A percentile compares a stretch with the other conserved stretches of the same genome.
These are phyloP conservation scores for Colossoma macropomum DNA, from an alignment of 2,113 vertebrate genomes.

Conservation along the genomic window DNA sequence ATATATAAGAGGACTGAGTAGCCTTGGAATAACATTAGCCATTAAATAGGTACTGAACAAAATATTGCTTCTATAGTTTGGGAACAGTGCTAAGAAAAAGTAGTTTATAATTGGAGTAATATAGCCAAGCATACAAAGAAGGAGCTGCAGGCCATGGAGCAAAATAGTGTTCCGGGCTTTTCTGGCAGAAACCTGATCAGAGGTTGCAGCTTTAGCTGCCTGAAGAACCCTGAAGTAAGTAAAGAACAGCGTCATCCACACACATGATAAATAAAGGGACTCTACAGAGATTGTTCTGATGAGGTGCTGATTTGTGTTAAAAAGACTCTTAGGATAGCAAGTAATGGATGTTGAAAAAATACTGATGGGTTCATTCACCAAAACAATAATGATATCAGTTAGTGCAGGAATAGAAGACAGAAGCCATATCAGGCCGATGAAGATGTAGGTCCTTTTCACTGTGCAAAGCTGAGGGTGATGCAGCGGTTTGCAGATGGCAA, in stretches of 20 bases:
- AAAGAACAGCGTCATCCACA: conserved; percentile 61
- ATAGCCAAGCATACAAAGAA: conserved; percentile 61
- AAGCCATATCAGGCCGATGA: conserved; percentile 56
- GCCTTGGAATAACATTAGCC: conserved; percentile 55
- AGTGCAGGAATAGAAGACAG: conserved; percentile 31
- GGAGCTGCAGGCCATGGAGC: conserved; percentile 65
- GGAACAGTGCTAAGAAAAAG: not conserved
- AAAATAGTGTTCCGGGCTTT: conserved; percentile 67
- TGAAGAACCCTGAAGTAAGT: conserved; percentile 65
- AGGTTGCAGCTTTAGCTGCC: conserved; percentile 36
- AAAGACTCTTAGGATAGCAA: conserved; percentile 17
- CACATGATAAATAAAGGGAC: conserved; percentile 55
- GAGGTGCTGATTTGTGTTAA: conserved; percentile 31
- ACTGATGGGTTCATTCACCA: conserved; percentile 5
- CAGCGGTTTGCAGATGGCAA: conserved; percentile 64
- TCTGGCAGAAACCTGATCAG: conserved; percentile 48
- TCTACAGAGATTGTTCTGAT: not conserved
- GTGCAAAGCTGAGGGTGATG: conserved; percentile 63
- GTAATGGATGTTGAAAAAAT: not conserved
- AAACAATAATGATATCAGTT: conserved; percentile 50
- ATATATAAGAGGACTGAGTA: conserved; percentile 69
- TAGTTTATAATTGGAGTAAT: conserved; percentile 25
- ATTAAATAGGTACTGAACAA: conserved; percentile 52
- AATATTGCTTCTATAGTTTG: conserved; percentile 22
- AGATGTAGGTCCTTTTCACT: conserved; percentile 51